phyloP scores from a whole-genome alignment of 1,140 invertebrate species.

The Drosophila kohkoa region DNA sequence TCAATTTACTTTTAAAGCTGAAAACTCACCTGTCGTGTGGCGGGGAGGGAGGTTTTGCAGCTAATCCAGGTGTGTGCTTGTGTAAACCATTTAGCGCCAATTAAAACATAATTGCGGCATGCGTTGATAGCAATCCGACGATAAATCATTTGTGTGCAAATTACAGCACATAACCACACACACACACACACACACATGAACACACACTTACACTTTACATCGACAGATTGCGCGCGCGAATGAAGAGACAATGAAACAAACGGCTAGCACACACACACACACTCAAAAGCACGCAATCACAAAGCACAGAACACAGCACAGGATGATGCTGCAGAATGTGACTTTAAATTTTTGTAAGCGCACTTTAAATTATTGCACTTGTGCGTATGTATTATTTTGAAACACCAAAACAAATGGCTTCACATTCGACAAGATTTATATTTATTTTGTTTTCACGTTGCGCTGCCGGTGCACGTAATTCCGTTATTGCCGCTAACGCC shows the following conservation, averaged over 20 bases:
- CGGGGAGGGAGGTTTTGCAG: constrained; percentile 14
- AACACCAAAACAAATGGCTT: constrained; percentile 23
- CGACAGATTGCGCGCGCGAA: constrained; percentile 57
- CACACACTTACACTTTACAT: constrained; percentile 4
- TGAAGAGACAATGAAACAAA: constrained; percentile 34
- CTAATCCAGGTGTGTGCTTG: constrained; percentile 58
- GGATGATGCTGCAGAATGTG: constrained; percentile 26
- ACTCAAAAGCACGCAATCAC: background rate
- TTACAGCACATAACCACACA: constrained; percentile 45
- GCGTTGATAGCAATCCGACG: constrained; percentile 68
- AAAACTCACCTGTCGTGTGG: constrained; percentile 44
- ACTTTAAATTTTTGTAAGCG: constrained; percentile 42
- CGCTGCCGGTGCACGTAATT: constrained; percentile 48
- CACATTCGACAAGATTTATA: constrained; percentile 35
- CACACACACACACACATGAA: constrained; percentile 11
- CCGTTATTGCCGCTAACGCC: constrained; percentile 26
- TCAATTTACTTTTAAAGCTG: constrained; percentile 53
- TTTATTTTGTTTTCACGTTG: constrained; percentile 23
- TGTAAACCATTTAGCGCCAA: constrained; percentile 75
- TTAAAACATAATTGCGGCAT: constrained; percentile 81
- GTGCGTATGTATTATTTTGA: constrained; percentile 42
- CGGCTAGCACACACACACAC: background rate
- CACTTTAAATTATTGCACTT: constrained; percentile 69
- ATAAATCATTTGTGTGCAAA: constrained; percentile 71
- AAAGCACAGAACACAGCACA: constrained; percentile 10